Base-by-base conservation (phyloP, 2,888 invertebrate genomes). In the Epirrita christyi region DNA sequence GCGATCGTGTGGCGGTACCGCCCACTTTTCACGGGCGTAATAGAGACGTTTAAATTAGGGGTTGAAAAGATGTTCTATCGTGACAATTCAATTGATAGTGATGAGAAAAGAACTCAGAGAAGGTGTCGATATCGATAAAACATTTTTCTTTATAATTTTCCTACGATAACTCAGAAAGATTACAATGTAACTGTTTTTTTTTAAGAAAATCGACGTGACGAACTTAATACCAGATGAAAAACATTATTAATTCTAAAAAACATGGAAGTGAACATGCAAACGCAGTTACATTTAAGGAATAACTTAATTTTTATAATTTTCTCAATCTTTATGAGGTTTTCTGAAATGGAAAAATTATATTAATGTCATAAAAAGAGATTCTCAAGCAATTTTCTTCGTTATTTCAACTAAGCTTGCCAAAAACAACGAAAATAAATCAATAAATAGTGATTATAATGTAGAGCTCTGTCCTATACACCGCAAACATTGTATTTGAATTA, bases 51-150 rank as follows among this genome's bases (percentile, higher is more conserved):
- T 45, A 56, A 51, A 51, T 56, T 56, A 56, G 29, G 56, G 56
- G 56, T 51, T 56, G n/a, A 47, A 50, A 55, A 28, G 10, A 37
- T 11, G 36, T 46, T 42, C 2, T 42, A 11, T 37, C 34, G 48
- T 48, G 52, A 58, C 52, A 48, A 58, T 14, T 58, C 48, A 29
- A 49, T 57, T 40, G 9, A n/a, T 57, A 57, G 57, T 58, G 48
- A 58, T 29, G 57, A 34, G 57, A 58, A 40, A 32, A 36, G 5
- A 10, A 13, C 7, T 29, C 9, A 47, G 8, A 46, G 6, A 7
- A 11, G n/a, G 5, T 28, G 2, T 37, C 54, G 29, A 54, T 54
- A 13, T 54, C 54, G 54, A 54, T 54, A 42, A 43, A 27, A 27
- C 21, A 11, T 21, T 32, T 42, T 36, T 36, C n/a, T 14, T n/a